These are phyloP conservation scores for Novumbra hubbsi DNA, from an alignment of 2,797 vertebrate genomes.

Conservation along the genomic window DNA sequence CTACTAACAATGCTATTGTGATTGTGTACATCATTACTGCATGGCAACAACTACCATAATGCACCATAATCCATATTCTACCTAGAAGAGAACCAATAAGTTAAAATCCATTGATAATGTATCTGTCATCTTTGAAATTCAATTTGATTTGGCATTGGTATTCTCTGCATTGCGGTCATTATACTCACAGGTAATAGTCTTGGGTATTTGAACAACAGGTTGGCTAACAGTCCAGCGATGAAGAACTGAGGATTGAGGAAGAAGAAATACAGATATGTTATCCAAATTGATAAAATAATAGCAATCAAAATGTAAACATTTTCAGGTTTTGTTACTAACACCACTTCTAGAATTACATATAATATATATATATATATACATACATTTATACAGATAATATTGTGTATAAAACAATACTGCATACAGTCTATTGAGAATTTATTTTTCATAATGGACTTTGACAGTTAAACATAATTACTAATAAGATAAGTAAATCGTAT, in stretches of 20 bases:
- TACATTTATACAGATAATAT: no score
- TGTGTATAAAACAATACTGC: no score
- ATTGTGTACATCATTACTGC: no score
- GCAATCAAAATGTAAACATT: neutral
- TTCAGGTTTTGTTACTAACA: neutral
- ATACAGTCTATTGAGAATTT: neutral
- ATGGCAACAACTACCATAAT: neutral
- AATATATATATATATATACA: no score
- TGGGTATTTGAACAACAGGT: constrained; percentile 63
- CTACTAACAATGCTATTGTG: no score
- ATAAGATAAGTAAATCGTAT: neutral
- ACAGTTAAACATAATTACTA: neutral
- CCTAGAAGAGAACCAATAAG: neutral
- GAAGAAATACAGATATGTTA: neutral
- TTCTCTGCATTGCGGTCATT: neutral
- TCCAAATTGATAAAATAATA: neutral
- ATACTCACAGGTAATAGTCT: constrained; percentile 45
- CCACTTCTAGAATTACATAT: no score
- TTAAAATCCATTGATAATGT: neutral
- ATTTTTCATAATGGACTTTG: neutral
- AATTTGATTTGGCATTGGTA: neutral
- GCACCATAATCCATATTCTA: neutral
- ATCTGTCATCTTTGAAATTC: neutral
- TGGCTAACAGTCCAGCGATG: constrained; percentile 60
- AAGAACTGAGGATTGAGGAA: constrained; percentile 58